Conservation (phyloP, 1,140 invertebrate genomes). For the Dendrolimus kikuchii region DNA sequence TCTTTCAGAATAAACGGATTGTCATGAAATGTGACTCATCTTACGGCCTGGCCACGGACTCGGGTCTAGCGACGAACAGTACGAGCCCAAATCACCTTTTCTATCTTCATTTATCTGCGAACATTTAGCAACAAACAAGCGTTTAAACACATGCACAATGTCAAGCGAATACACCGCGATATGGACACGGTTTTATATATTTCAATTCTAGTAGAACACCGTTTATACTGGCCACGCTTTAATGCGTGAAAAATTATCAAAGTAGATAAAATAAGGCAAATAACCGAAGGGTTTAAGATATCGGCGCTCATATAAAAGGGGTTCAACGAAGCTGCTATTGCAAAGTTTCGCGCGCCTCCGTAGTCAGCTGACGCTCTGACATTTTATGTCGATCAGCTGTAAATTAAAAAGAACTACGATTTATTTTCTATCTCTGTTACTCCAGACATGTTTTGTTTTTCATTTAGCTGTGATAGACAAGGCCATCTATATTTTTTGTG, state of each 20-base stretch:
- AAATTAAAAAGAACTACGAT: constrained; percentile 9
- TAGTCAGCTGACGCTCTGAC: constrained; percentile 23
- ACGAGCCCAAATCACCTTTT: too few species aligned
- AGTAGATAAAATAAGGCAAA: constrained; percentile 1
- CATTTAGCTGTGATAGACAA: constrained; percentile 19
- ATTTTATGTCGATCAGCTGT: constrained; percentile 22
- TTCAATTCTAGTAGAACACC: too few species aligned
- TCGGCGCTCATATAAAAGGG: not conserved
- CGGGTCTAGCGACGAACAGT: too few species aligned
- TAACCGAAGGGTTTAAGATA: constrained; percentile 2
- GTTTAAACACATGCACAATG: too few species aligned
- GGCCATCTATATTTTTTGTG: constrained; percentile 8
- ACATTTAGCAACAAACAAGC: too few species aligned
- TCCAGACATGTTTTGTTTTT: constrained; percentile 27
- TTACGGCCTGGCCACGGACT: too few species aligned
- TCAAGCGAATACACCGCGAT: too few species aligned
- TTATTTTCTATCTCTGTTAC: constrained; percentile 26
- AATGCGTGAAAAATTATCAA: not conserved
- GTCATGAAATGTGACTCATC: too few species aligned
- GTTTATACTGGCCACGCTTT: too few species aligned
- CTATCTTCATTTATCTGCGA: too few species aligned
- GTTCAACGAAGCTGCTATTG: not conserved
- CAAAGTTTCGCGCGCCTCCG: constrained; percentile 26
- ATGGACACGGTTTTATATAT: too few species aligned
- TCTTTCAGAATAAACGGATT: too few species aligned